Conservation (phyloP, 2,888 invertebrate genomes). For the Campoplex capitator region DNA sequence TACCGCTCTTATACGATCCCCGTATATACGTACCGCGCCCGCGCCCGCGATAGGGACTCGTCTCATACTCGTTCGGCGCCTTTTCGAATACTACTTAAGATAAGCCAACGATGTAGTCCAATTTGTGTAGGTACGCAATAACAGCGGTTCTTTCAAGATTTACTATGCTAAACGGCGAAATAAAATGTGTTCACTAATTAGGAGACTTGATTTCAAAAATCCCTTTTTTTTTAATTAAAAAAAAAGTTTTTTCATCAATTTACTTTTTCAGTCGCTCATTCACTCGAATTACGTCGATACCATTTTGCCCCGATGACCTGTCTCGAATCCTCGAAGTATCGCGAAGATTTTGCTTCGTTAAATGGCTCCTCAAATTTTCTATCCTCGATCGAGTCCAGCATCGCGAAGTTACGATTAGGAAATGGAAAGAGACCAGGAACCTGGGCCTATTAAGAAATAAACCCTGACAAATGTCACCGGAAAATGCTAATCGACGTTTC, state of each 20-base stretch:
- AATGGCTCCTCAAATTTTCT: neutral
- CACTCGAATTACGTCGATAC: neutral
- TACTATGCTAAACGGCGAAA: neutral
- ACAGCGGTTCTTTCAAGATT: slow-evolving; percentile 46
- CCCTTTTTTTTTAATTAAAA: neutral
- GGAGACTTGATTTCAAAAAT: neutral
- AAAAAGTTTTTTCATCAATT: too few relatives aligned
- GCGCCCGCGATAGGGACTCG: slow-evolving; percentile 20
- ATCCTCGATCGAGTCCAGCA: neutral
- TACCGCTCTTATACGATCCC: neutral
- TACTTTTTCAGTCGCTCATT: neutral
- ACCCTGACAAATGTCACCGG: neutral
- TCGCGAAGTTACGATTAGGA: neutral
- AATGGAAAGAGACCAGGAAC: neutral
- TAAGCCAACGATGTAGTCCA: slow-evolving; percentile 48
- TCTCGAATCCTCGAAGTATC: neutral
- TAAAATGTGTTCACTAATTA: slow-evolving; percentile 1
- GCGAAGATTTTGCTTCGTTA: neutral
- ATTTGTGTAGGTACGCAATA: slow-evolving; percentile 57
- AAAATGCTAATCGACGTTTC: neutral
- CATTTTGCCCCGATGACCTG: neutral
- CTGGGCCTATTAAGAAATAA: neutral
- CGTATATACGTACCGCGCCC: neutral
- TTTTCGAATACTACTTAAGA: slow-evolving; percentile 55
- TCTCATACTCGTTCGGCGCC: slow-evolving; percentile 40